These are phyloP conservation scores for Alentia gelatinosa DNA, from an alignment of 2,888 invertebrate species.

Conservation along the genomic window DNA sequence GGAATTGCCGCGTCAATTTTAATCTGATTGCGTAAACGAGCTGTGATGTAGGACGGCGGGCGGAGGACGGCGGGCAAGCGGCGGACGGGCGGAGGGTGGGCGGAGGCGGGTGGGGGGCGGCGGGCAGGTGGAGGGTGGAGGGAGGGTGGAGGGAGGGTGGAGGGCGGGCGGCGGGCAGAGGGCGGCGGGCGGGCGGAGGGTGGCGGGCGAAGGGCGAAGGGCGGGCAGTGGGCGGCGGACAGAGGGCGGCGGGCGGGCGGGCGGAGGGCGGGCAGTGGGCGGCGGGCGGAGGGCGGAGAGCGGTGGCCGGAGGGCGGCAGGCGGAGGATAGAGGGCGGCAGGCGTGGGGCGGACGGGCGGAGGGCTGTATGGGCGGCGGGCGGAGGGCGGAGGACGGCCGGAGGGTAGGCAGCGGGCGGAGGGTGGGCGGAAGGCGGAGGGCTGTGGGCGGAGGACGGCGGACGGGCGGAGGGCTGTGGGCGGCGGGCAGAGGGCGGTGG, in stretches of 20 bases:
- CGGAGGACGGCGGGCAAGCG: neutral
- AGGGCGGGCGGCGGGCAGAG: neutral
- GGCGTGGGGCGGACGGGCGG: neutral
- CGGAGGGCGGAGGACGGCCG: neutral
- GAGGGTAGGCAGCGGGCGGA: neutral
- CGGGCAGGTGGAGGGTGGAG: neutral
- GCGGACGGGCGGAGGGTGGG: neutral
- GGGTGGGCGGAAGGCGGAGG: neutral
- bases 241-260: too few relatives aligned
- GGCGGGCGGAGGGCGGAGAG: too few relatives aligned
- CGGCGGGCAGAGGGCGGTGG: neutral
- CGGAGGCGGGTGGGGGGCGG: neutral
- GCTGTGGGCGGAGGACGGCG: neutral
- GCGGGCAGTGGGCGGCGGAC: too few relatives aligned
- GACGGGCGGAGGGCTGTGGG: neutral
- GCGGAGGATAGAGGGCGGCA: too few relatives aligned
- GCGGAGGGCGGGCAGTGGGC: too few relatives aligned
- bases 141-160: neutral
- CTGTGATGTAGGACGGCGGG: neutral
- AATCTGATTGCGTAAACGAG: constrained; percentile 42
- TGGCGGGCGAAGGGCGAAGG: too few relatives aligned
- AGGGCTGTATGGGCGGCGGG: neutral
- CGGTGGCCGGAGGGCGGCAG: too few relatives aligned
- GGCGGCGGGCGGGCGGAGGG: too few relatives aligned
- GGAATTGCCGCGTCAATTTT: constrained; percentile 23